Percentiles rank a stretch among this genome's conserved stretches.
Conservation (phyloP, 2,797 vertebrate genomes). For the Hydrolagus colliei region DNA sequence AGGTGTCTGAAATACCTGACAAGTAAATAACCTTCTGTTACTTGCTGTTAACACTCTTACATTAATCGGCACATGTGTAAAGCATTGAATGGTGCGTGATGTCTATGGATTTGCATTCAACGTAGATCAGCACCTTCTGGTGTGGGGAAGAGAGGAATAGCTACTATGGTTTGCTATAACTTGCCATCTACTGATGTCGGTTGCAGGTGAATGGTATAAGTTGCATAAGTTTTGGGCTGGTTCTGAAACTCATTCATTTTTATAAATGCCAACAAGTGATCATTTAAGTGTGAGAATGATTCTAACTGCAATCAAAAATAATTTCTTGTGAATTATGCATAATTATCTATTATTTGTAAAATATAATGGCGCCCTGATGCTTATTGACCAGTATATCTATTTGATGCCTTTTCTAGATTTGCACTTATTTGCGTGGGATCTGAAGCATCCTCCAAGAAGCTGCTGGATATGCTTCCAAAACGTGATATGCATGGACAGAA, state of each 20-base stretch:
- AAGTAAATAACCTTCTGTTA: too few species aligned
- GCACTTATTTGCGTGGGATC: conserved; percentile 94
- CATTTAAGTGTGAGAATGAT: not conserved
- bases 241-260: not conserved
- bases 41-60: too few species aligned
- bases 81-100: too few species aligned
- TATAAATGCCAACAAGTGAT: too few species aligned
- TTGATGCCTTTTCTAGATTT: conserved; percentile 61
- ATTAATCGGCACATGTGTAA: too few species aligned
- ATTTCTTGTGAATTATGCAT: not conserved
- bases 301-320: not conserved
- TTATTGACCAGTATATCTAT: not conserved
- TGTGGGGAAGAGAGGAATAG: too few species aligned
- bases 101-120: too few species aligned
- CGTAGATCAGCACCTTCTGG: too few species aligned
- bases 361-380: not conserved
- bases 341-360: not conserved
- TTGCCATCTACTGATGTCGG: not conserved
- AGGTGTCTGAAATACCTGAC: too few species aligned
- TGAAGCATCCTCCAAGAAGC: conserved; percentile 87
- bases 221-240: not conserved
- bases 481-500: conserved; percentile 94
- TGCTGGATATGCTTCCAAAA: conserved; percentile 92
- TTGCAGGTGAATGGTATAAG: not conserved
- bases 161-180: not conserved